Evolutionary conservation across 2,888 invertebrate species (phyloP), one percentile per base, ranked within the genome.

Genomic region (Euplexia lucipara): DNA sequence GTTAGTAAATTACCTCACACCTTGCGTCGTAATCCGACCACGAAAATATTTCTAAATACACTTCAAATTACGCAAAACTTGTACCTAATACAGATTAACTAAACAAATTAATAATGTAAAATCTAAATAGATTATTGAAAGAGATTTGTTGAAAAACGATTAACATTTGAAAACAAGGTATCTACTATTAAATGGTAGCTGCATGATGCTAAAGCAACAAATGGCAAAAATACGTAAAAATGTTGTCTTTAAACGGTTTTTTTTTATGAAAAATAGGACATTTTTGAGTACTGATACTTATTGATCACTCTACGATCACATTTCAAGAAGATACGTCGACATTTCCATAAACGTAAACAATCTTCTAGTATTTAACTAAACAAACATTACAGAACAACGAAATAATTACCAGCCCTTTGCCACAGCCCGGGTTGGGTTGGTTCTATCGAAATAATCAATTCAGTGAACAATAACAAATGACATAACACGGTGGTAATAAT

Each of bases 401-500:
- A 59, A 70, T 61, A 61, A 61, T 45, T 30, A 45, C 39, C 12
- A 45, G 30, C 44, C 51, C 58, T 56, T 20, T 32, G 58, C 39
- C 52, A 49, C 34, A 57, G 18, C 41, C 32, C 14, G 22, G 52
- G 16, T 54, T 34, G 34, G 48, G 53, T 54, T 30, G 34, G 45
- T 59, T 62, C 44, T 41, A 58, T 75, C 57, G 9, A 59, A 58
- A 61, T 61, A 47, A 68, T 54, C 59, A 61, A 63, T 68, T 57
- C 42, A 61, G 20, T 20, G 57, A 76, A 76, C 51, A 60, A 68
- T 71, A 69, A 72, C 61, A 69, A 76, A 76, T 62, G 61, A 59
- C 42, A 62, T 63, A 67, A 66, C 52, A 65, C 39, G 32, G 12
- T 72, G 53, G 67, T 78, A 74, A 66, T 78, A 80, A 81, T 80